Evolutionary conservation across 2,888 invertebrate genomes (phyloP).

Genomic region (Parapristionchus giblindavisi): DNA sequence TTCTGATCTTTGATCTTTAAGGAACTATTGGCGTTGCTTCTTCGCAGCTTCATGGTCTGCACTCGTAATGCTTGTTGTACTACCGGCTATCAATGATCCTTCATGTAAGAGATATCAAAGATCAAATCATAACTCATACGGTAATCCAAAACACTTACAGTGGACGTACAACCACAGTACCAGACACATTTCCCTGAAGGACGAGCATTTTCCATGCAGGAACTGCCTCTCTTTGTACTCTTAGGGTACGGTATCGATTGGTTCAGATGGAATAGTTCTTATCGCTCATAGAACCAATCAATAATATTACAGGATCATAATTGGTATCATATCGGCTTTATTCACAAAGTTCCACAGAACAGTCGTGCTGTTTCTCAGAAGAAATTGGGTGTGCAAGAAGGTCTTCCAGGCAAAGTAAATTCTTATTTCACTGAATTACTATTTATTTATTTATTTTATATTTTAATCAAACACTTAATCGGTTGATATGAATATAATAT

Average conservation of each 20-base stretch:
- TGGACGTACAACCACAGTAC: conserved; percentile 23
- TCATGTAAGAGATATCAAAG: background rate
- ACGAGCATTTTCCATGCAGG: background rate
- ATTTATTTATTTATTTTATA: too few relatives aligned
- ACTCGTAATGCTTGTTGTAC: conserved; percentile 13
- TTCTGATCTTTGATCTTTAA: background rate
- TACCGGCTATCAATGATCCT: conserved; percentile 11
- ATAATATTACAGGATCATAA: background rate
- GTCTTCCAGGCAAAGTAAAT: conserved; percentile 23
- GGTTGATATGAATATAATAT: too few relatives aligned
- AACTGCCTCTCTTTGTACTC: conserved; percentile 1
- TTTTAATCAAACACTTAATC: too few relatives aligned
- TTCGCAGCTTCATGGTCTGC: background rate
- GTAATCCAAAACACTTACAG: background rate
- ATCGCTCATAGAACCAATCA: too few relatives aligned
- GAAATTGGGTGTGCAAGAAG: conserved; percentile 25
- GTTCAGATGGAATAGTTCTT: background rate
- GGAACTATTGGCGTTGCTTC: conserved; percentile 29
- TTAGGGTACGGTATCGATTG: background rate
- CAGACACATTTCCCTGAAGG: conserved; percentile 3
- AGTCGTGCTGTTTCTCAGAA: background rate
- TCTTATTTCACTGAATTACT: too few relatives aligned
- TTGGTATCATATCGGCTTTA: conserved; percentile 6
- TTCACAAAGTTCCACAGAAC: conserved; percentile 18
- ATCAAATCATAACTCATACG: background rate